A percentile compares a stretch with the other conserved stretches of the same genome.
Evolutionary conservation across 2,113 vertebrate species (phyloP).

Genomic region (Solea solea): DNA sequence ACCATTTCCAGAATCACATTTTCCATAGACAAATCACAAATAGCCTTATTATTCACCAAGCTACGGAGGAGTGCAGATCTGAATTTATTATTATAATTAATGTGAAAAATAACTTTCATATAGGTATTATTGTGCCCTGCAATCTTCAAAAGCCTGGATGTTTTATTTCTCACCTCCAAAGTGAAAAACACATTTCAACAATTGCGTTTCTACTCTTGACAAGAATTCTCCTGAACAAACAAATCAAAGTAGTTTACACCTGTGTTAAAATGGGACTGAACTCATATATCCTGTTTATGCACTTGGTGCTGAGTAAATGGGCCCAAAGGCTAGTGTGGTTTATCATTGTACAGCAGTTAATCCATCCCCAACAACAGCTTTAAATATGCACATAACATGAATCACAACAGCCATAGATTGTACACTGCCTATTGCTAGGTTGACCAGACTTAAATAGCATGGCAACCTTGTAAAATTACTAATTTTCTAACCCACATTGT

Average conservation of each 20-base stretch:
- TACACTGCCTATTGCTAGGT: conserved; percentile 75
- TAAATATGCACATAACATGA: conserved; percentile 53
- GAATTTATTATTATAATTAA: not conserved
- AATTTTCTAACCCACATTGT: conserved; percentile 32
- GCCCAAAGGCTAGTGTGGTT: conserved; percentile 14
- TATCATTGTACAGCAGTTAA: conserved; percentile 45
- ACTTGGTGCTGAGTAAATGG: conserved; percentile 19
- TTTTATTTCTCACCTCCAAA: conserved; percentile 28
- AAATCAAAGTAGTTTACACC: not conserved
- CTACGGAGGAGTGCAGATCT: conserved; percentile 25
- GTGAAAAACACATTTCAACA: conserved; percentile 11
- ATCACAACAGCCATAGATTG: conserved; percentile 68
- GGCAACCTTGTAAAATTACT: conserved; percentile 41
- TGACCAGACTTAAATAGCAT: conserved; percentile 18
- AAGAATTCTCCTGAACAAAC: conserved; percentile 1
- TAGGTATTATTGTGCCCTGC: conserved; percentile 11
- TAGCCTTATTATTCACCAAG: conserved; percentile 33
- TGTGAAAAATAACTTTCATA: conserved; percentile 9
- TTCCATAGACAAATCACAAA: conserved; percentile 41
- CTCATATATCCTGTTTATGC: not conserved
- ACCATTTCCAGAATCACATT: conserved; percentile 57
- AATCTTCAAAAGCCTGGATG: conserved; percentile 11
- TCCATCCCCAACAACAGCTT: conserved; percentile 24
- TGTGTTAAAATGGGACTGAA: conserved; percentile 1
- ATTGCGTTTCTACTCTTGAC: not conserved